phyloP scores from a whole-genome alignment of 2,797 vertebrate species.

The Amazonetta brasiliensis region DNA sequence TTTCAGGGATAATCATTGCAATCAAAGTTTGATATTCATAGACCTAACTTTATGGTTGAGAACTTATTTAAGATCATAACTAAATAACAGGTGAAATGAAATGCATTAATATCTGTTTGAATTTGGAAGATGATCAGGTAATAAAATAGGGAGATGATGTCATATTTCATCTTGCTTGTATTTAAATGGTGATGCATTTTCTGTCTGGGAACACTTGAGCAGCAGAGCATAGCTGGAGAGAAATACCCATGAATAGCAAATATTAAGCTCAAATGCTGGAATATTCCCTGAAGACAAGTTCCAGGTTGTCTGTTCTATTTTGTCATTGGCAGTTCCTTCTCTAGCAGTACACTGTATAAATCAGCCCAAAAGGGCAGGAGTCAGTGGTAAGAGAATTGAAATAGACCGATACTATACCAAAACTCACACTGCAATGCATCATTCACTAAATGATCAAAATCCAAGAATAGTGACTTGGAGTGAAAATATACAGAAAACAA shows the following conservation, averaged over 20 bases:
- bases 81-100: background rate
- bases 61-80: background rate
- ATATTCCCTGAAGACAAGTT: constrained; percentile 26
- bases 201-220: background rate
- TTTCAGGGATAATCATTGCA: background rate
- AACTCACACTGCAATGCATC: background rate
- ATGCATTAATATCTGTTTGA: background rate
- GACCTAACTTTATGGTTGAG: background rate
- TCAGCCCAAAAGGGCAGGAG: background rate
- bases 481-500: background rate
- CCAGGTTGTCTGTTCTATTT: constrained; percentile 35
- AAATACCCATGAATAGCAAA: constrained; percentile 33
- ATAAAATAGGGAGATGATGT: background rate
- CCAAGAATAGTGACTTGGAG: background rate
- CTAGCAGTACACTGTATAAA: background rate
- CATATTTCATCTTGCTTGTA: background rate
- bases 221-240: background rate
- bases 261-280: constrained; percentile 14
- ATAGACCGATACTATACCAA: background rate
- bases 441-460: background rate
- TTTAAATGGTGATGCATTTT: background rate
- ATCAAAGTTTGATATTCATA: background rate
- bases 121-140: background rate
- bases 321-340: constrained; percentile 15
- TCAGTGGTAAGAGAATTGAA: constrained; percentile 29